Base-by-base conservation (phyloP, 2,797 vertebrate species). In the Catharus ustulatus region DNA sequence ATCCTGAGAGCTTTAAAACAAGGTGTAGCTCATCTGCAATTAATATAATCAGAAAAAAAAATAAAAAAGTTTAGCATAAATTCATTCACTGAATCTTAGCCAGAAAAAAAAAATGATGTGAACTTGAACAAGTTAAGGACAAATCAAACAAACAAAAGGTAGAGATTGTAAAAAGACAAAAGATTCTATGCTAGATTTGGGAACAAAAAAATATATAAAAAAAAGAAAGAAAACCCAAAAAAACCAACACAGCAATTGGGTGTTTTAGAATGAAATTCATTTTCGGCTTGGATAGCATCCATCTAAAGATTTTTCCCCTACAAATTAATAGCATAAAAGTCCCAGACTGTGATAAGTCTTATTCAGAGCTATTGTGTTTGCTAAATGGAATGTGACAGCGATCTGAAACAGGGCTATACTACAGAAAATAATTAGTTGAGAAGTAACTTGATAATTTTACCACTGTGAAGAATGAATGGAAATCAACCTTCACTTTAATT, bases 391-490 rank as follows among this genome's bases (percentile, higher is more conserved):
- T 97, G 94, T 98, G 97, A 98, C 97, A 98, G 96, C 77, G 93
- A 97, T 96, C 85, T 97, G 90, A 97, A 98, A 97, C 84, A 95
- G 91, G 94, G 77, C 88, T 96, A 97, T 96, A 96, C 96, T 93
- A 97, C 89, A 95, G 95, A 97, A 98, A 98, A 98, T 97, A 97
- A 98, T 98, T 98, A 97, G 97, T 98, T 97, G 97, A 98, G 95
- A 98, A 97, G 95, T 97, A 98, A 98, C 97, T 97, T 98, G 97
- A 98, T 97, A 97, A 97, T 97, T 97, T 98, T 95, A 97, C 96
- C 92, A 97, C 93, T 95, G 88, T 96, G 95, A 97, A 97, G 94
- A 97, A 96, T 96, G 94, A 97, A 97, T 93, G 94, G 93, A 97
- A 98, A 97, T 97, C 96, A 96, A 97, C 94, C 92, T 98, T 97